A percentile compares a stretch with the other conserved stretches of the same genome.
phyloP scores from a whole-genome alignment of 2,888 invertebrate genomes.

The Calameuta idolon region DNA sequence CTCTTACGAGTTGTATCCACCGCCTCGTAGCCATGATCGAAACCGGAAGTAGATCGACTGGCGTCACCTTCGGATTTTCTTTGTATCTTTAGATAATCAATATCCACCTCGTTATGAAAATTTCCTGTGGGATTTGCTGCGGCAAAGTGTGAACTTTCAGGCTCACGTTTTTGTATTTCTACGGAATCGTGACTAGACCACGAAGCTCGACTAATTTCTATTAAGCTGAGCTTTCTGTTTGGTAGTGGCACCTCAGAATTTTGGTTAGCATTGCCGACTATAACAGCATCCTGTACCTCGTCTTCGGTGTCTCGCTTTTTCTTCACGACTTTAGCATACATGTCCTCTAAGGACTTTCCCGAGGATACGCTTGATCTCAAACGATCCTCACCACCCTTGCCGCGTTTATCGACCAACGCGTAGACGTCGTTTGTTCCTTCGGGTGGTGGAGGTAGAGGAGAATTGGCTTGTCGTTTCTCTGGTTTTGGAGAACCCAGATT shows the following conservation, averaged over 20 bases:
- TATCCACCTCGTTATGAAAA: slow-evolving; percentile 37
- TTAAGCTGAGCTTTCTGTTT: slow-evolving; percentile 52
- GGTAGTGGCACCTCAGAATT: slow-evolving; percentile 35
- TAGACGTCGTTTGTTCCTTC: slow-evolving; percentile 63
- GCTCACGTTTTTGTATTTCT: slow-evolving; percentile 54
- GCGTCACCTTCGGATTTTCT: slow-evolving; percentile 70
- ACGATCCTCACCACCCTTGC: slow-evolving; percentile 52
- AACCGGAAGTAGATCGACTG: slow-evolving; percentile 36
- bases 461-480: slow-evolving; percentile 90
- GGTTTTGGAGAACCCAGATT: slow-evolving; percentile 89
- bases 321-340: slow-evolving; percentile 90
- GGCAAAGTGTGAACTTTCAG: slow-evolving; percentile 32
- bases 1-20: slow-evolving; percentile 59
- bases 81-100: slow-evolving; percentile 32
- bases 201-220: slow-evolving; percentile 56
- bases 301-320: slow-evolving; percentile 69
- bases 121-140: slow-evolving; percentile 19
- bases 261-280: slow-evolving; percentile 41
- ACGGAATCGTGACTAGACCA: slow-evolving; percentile 62
- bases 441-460: slow-evolving; percentile 87
- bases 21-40: slow-evolving; percentile 82
- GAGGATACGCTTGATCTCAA: slow-evolving; percentile 41
- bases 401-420: slow-evolving; percentile 61
- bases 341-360: slow-evolving; percentile 81
- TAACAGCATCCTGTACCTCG: slow-evolving; percentile 60